phyloP scores from a whole-genome alignment of 2,888 invertebrate genomes.

The Anoplius nigerrimus region DNA sequence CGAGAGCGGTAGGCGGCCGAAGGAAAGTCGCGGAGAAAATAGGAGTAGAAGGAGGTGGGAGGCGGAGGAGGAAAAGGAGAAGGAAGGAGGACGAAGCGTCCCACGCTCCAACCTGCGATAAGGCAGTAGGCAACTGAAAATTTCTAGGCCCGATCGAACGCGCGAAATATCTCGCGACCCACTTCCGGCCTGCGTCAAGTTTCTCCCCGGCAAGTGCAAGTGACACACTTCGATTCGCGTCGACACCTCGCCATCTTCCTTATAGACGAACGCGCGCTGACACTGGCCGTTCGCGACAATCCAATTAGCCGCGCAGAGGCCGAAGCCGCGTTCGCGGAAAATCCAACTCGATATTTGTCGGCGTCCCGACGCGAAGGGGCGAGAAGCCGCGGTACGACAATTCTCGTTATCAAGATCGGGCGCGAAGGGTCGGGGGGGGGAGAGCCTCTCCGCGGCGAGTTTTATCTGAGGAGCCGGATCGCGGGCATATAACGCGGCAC shows the following conservation, averaged over 20 bases:
- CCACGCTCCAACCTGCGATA: background rate
- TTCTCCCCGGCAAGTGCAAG: slow-evolving; percentile 46
- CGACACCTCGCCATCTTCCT: no score
- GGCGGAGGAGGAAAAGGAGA: slow-evolving; percentile 33
- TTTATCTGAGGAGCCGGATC: no score
- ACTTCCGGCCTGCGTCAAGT: slow-evolving; percentile 35
- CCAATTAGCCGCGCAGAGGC: no score
- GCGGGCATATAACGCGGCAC: no score
- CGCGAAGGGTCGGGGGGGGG: background rate
- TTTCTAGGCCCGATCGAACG: slow-evolving; percentile 30
- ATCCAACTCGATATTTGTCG: no score
- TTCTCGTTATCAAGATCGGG: background rate
- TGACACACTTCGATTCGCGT: slow-evolving; percentile 39
- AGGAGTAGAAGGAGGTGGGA: slow-evolving; percentile 17
- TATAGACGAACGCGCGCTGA: no score
- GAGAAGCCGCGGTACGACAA: no score
- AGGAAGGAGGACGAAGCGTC: slow-evolving; percentile 22
- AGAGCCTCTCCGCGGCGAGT: background rate
- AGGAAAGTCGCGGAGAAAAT: no score
- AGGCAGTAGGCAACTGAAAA: slow-evolving; percentile 20
- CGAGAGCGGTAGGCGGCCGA: no score
- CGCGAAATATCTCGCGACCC: slow-evolving; percentile 48
- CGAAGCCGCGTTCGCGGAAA: no score
- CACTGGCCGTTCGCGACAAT: no score
- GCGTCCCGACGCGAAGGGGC: no score